These are phyloP conservation scores for Chunga burmeisteri DNA, from an alignment of 2,113 vertebrate genomes.

Conservation along the genomic window DNA sequence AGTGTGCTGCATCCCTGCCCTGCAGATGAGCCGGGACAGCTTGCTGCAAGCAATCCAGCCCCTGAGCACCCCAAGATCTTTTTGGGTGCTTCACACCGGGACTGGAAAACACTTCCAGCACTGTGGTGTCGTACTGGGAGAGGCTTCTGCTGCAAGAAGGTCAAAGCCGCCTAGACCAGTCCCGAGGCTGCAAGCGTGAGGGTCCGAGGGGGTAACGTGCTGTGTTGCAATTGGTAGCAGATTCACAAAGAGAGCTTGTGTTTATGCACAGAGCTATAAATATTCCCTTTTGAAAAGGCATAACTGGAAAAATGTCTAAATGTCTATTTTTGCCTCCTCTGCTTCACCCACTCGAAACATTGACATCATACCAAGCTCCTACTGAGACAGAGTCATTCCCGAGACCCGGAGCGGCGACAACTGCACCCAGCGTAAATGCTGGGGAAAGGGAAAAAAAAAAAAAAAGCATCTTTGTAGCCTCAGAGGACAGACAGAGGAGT, in stretches of 20 bases:
- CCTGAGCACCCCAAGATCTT: accelerated
- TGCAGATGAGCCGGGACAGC: not conserved
- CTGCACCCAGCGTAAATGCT: not conserved
- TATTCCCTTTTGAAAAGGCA: constrained; percentile 61
- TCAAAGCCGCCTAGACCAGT: not conserved
- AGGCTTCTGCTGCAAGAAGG: not conserved
- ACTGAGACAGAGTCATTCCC: not conserved
- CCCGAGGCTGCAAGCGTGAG: accelerated
- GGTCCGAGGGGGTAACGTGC: not conserved
- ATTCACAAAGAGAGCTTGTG: constrained; percentile 70
- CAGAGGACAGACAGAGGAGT: not conserved
- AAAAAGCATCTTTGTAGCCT: not conserved
- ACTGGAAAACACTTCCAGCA: not conserved
- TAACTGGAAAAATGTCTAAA: constrained; percentile 74
- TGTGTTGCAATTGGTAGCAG: not conserved
- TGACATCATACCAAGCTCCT: constrained; percentile 83
- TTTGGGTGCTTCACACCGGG: accelerated
- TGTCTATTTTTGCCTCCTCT: constrained; percentile 79
- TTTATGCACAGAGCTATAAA: constrained; percentile 48
- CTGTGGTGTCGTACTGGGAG: not conserved
- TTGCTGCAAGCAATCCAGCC: not conserved
- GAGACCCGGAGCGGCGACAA: not conserved
- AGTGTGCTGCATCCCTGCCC: not conserved
- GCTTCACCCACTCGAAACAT: constrained; percentile 76
- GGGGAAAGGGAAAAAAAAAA: not conserved